A percentile compares a stretch with the other conserved stretches of the same genome.
phyloP scores from a whole-genome alignment of 2,888 invertebrate genomes.

The Dorcus hopei region DNA sequence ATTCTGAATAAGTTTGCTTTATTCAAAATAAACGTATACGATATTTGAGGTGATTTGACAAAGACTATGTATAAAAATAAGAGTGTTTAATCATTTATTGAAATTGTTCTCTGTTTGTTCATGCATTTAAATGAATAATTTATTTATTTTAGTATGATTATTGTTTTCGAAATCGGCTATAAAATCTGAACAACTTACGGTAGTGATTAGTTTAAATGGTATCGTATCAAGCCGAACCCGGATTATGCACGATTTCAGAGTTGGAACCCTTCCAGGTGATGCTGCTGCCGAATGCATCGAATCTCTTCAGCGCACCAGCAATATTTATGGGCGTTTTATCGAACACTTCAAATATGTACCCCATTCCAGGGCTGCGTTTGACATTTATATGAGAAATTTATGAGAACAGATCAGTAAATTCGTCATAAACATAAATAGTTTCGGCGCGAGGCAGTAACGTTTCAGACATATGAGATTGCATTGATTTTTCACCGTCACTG shows the following conservation, averaged over 20 bases:
- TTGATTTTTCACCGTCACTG: background rate
- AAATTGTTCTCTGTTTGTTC: too few species aligned
- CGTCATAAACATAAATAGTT: background rate
- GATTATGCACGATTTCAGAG: background rate
- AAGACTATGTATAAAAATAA: too few species aligned
- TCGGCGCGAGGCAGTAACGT: background rate
- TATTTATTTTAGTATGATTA: too few species aligned
- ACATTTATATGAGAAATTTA: constrained; percentile 1
- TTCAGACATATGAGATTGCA: background rate
- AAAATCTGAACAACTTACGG: too few species aligned
- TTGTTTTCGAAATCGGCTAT: too few species aligned
- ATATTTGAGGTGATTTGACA: too few species aligned
- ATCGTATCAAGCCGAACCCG: too few species aligned
- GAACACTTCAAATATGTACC: constrained; percentile 9
- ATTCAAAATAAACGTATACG: too few species aligned
- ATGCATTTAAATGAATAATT: too few species aligned
- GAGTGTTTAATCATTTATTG: too few species aligned
- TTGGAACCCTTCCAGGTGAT: constrained; percentile 20
- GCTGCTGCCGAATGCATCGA: constrained; percentile 19
- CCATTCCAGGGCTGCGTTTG: background rate
- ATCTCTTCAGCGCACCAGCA: constrained; percentile 12
- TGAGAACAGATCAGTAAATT: background rate
- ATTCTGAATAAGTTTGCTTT: too few species aligned
- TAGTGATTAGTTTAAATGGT: too few species aligned
- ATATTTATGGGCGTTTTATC: constrained; percentile 14